A percentile compares a stretch with the other conserved stretches of the same genome.
phyloP scores from a whole-genome alignment of 2,888 invertebrate species.

The Agonopterix alstromeriana region DNA sequence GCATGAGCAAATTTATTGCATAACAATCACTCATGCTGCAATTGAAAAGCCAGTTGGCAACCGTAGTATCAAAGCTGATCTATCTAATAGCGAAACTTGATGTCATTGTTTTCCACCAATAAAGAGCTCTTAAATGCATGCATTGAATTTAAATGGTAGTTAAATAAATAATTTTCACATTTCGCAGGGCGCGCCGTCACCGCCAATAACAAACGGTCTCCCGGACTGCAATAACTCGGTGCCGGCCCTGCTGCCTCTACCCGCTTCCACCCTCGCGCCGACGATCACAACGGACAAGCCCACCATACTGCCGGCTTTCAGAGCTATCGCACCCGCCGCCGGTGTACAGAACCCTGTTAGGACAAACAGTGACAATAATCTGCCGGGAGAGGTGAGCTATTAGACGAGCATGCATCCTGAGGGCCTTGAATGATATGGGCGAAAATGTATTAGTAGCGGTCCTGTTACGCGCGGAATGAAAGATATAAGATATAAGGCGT shows the following conservation, averaged over 20 bases:
- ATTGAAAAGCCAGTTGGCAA: no score
- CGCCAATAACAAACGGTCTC: constrained; percentile 47
- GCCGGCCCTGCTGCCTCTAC: constrained; percentile 4
- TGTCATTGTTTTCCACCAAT: no score
- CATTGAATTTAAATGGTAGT: neutral
- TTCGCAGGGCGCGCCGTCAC: constrained; percentile 20
- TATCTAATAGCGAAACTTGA: no score
- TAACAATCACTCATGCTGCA: no score
- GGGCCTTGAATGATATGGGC: no score
- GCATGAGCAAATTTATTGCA: no score
- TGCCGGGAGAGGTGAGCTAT: constrained; percentile 27
- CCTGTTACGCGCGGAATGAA: no score
- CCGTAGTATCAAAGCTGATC: no score
- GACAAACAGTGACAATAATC: constrained; percentile 14
- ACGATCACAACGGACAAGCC: constrained; percentile 1
- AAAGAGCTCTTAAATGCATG: no score
- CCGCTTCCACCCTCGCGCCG: constrained; percentile 9
- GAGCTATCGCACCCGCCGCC: neutral
- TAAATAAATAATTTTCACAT: neutral
- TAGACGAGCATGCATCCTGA: no score
- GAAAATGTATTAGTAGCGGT: no score
- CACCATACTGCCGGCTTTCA: constrained; percentile 1
- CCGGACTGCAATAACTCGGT: constrained; percentile 21
- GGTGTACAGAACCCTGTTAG: constrained; percentile 2
- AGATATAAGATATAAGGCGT: no score